phyloP scores from a whole-genome alignment of 2,888 invertebrate genomes.

The Ecliptopera silaceata region DNA sequence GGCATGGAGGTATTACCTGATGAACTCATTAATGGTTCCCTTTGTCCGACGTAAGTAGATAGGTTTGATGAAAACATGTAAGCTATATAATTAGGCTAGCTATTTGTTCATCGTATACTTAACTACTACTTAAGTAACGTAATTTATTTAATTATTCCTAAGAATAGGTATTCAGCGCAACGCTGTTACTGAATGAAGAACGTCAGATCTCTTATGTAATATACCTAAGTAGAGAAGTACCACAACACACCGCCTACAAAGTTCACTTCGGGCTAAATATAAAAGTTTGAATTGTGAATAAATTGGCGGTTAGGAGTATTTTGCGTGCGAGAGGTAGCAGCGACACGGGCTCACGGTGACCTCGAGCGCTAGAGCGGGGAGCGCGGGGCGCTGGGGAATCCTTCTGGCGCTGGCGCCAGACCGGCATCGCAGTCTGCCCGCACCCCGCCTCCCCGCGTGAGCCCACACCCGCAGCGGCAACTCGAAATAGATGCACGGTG shows the following conservation, averaged over 20 bases:
- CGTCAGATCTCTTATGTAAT: too few species aligned
- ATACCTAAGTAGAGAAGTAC: background rate
- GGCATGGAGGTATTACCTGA: too few species aligned
- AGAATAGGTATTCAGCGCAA: too few species aligned
- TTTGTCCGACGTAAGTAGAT: too few species aligned
- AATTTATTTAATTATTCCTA: too few species aligned
- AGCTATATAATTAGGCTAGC: too few species aligned
- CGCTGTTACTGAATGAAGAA: too few species aligned
- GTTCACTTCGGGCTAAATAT: constrained; percentile 29
- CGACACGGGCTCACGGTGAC: constrained; percentile 60
- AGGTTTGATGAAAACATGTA: too few species aligned
- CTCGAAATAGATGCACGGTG: constrained; percentile 82
- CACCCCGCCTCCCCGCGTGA: constrained; percentile 56
- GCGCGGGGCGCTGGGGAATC: constrained; percentile 81
- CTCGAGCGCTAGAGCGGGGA: constrained; percentile 57
- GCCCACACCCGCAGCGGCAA: constrained; percentile 63
- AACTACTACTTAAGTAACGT: too few species aligned
- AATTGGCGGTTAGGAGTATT: constrained; percentile 46
- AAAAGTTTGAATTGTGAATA: constrained; percentile 40
- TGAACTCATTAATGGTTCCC: too few species aligned
- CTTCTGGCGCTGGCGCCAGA: constrained; percentile 79
- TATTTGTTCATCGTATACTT: too few species aligned
- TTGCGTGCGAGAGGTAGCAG: constrained; percentile 47
- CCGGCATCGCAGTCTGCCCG: constrained; percentile 78
- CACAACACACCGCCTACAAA: constrained; percentile 13